These are phyloP conservation scores for Campoplex nolae DNA, from an alignment of 2,888 invertebrate genomes.

Conservation along the genomic window DNA sequence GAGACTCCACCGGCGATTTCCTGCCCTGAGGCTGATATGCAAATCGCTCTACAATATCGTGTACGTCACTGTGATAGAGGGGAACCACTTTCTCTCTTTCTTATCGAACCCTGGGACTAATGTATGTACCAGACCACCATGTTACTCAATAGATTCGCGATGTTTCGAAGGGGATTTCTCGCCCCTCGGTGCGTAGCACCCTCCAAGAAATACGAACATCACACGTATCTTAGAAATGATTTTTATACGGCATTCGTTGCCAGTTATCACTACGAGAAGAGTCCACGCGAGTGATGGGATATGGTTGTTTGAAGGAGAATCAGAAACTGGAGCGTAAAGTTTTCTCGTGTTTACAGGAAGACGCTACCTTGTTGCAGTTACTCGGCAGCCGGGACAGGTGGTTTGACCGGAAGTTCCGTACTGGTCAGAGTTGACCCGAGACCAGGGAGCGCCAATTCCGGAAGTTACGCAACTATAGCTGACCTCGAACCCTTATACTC, in stretches of 20 bases:
- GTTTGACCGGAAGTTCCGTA: constrained; percentile 90
- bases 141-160: constrained; percentile 48
- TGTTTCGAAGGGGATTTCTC: constrained; percentile 25
- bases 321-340: constrained; percentile 27
- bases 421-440: constrained; percentile 91
- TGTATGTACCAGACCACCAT: constrained; percentile 58
- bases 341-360: constrained; percentile 78
- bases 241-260: background rate
- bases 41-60: constrained; percentile 70
- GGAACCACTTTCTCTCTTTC: constrained; percentile 61
- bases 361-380: constrained; percentile 88
- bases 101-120: constrained; percentile 68
- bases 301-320: background rate
- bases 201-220: constrained; percentile 13
- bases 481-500: constrained; percentile 88
- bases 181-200: constrained; percentile 22
- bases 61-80: constrained; percentile 58
- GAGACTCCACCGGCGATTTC: constrained; percentile 61
- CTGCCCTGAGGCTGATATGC: constrained; percentile 69
- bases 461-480: constrained; percentile 93
- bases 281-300: background rate
- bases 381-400: constrained; percentile 90
- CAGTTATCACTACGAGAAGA: constrained; percentile 43
- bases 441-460: constrained; percentile 91
- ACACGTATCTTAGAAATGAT: constrained; percentile 34